Evolutionary conservation across 2,113 vertebrate species (phyloP).

Genomic region (Thalassarche chlororhynchos): DNA sequence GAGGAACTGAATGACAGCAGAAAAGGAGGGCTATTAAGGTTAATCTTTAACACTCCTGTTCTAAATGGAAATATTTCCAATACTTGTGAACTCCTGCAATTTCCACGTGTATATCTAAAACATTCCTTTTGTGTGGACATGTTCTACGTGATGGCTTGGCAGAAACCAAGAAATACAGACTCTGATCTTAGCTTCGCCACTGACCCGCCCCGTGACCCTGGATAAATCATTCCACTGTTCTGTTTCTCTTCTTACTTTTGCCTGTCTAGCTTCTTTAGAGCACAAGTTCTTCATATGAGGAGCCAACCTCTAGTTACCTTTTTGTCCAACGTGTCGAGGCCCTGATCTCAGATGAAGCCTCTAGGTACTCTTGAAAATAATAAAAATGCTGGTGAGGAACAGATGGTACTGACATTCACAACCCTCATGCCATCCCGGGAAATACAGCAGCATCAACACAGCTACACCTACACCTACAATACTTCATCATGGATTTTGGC

Average conservation of each 20-base stretch:
- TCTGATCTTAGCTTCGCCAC: neutral
- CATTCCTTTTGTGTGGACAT: slow-evolving; percentile 32
- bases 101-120: slow-evolving; percentile 16
- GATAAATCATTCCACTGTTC: slow-evolving; percentile 55
- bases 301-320: neutral
- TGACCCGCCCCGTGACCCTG: slow-evolving; percentile 32
- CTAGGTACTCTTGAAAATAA: neutral
- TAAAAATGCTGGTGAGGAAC: neutral
- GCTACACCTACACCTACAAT: neutral
- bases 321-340: neutral
- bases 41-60: slow-evolving; percentile 44
- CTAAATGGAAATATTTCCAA: slow-evolving; percentile 29
- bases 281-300: neutral
- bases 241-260: slow-evolving; percentile 19
- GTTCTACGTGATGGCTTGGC: slow-evolving; percentile 44
- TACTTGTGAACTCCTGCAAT: neutral
- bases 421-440: neutral
- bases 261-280: neutral
- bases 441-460: neutral
- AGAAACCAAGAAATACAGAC: slow-evolving; percentile 30
- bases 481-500: neutral
- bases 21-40: neutral
- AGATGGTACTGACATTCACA: neutral
- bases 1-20: slow-evolving; percentile 8
- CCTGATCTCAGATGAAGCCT: neutral